phyloP scores from a whole-genome alignment of 2,888 invertebrate species.

The Xylota segnis region DNA sequence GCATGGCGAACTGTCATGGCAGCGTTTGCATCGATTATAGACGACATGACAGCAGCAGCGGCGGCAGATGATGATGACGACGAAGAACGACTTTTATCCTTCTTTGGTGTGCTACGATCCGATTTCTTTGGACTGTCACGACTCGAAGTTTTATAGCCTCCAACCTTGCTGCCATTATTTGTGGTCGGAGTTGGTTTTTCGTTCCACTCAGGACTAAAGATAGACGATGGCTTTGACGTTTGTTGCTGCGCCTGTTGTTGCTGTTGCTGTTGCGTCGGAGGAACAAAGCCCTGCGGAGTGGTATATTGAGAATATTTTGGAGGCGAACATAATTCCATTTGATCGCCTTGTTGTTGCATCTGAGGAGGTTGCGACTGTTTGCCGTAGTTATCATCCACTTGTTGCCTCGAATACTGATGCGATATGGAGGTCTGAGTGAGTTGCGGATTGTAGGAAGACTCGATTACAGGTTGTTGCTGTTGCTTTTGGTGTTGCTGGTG shows the following conservation, averaged over 20 bases:
- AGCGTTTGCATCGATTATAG: slow-evolving; percentile 52
- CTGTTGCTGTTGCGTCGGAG: slow-evolving; percentile 70
- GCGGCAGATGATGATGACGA: slow-evolving; percentile 51
- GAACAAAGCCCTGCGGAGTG: slow-evolving; percentile 70
- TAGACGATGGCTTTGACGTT: slow-evolving; percentile 79
- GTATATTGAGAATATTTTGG: slow-evolving; percentile 77
- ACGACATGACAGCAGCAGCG: slow-evolving; percentile 50
- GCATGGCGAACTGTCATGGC: slow-evolving; percentile 39
- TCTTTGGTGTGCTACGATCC: slow-evolving; percentile 80
- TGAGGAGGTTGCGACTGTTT: slow-evolving; percentile 56
- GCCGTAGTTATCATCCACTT: slow-evolving; percentile 51
- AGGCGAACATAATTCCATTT: slow-evolving; percentile 79
- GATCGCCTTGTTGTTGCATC: slow-evolving; percentile 72
- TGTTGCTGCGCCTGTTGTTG: slow-evolving; percentile 75
- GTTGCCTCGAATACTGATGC: slow-evolving; percentile 70
- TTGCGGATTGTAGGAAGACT: slow-evolving; percentile 78
- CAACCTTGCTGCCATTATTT: slow-evolving; percentile 65
- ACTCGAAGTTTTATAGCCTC: slow-evolving; percentile 76
- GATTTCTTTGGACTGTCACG: slow-evolving; percentile 83
- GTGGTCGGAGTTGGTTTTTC: slow-evolving; percentile 79
- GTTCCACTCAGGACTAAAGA: slow-evolving; percentile 84
- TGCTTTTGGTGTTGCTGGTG: slow-evolving; percentile 77
- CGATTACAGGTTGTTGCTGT: slow-evolving; percentile 76
- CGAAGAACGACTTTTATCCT: slow-evolving; percentile 82
- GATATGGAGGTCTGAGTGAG: slow-evolving; percentile 59